Percentiles rank a stretch among this genome's conserved stretches.
These are phyloP conservation scores for Enteromius argenteus DNA, from an alignment of 2,797 vertebrate genomes.

Conservation along the genomic window DNA sequence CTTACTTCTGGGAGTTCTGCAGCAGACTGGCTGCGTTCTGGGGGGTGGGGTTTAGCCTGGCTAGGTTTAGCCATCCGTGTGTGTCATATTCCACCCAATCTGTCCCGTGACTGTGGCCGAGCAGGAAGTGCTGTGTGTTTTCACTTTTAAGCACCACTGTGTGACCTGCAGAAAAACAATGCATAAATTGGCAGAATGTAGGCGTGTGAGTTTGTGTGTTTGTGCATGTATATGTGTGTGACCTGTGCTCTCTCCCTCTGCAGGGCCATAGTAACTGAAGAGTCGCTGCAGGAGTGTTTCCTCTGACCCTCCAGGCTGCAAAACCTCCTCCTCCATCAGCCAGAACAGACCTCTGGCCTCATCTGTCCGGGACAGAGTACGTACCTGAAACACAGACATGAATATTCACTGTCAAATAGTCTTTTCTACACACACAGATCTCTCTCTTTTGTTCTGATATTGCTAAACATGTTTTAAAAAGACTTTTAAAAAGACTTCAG, in stretches of 20 bases:
- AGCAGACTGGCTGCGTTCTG: constrained; percentile 85
- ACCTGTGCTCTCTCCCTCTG: constrained; percentile 91
- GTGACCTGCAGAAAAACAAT: constrained; percentile 77
- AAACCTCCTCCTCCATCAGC: constrained; percentile 94
- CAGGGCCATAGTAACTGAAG: constrained; percentile 92
- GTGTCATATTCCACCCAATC: constrained; percentile 95
- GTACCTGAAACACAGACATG: constrained; percentile 78
- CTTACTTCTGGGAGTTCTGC: constrained; percentile 97
- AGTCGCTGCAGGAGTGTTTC: constrained; percentile 89
- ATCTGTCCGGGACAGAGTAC: constrained; percentile 84
- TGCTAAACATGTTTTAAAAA: background rate
- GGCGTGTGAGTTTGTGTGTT: constrained; percentile 6
- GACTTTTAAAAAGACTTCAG: background rate
- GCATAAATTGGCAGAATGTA: background rate
- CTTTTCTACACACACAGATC: background rate
- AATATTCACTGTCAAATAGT: background rate
- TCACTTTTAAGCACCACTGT: constrained; percentile 89
- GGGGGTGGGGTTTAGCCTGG: constrained; percentile 90
- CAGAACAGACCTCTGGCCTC: constrained; percentile 96
- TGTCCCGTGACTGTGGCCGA: constrained; percentile 94
- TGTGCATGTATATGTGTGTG: constrained; percentile 27
- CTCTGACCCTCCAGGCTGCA: constrained; percentile 88
- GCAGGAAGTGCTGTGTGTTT: constrained; percentile 88
- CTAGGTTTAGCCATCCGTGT: constrained; percentile 88
- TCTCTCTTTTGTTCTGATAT: background rate